phyloP scores from a whole-genome alignment of 1,140 invertebrate genomes.

The Aleiodes sp. region DNA sequence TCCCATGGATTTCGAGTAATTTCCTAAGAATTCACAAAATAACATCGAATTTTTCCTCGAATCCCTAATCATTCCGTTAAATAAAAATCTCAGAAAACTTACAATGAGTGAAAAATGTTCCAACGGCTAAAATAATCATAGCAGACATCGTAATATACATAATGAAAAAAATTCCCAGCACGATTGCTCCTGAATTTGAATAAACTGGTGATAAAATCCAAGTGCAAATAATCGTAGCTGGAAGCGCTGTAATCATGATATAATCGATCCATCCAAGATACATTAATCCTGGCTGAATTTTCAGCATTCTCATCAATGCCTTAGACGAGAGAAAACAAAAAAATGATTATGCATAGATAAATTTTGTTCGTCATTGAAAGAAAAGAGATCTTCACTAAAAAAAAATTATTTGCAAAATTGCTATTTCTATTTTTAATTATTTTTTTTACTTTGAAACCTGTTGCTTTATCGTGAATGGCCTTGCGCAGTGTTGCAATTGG shows the following conservation, averaged over 20 bases:
- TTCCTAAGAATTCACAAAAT: too few species aligned
- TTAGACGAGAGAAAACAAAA: constrained; percentile 31
- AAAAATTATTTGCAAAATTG: neutral
- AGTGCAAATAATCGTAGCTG: constrained; percentile 33
- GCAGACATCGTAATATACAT: constrained; percentile 37
- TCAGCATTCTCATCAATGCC: constrained; percentile 40
- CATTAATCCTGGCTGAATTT: constrained; percentile 35
- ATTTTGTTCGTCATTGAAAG: too few species aligned
- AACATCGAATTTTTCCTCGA: too few species aligned
- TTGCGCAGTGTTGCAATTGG: constrained; percentile 35
- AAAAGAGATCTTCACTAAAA: neutral
- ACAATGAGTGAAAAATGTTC: constrained; percentile 41
- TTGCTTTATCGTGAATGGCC: constrained; percentile 40
- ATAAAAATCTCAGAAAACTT: constrained; percentile 27
- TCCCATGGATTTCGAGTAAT: too few species aligned
- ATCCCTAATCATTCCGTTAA: neutral
- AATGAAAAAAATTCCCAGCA: constrained; percentile 35
- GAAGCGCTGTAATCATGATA: constrained; percentile 37
- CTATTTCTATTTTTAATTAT: neutral
- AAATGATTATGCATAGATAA: neutral
- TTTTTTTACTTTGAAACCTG: constrained; percentile 40
- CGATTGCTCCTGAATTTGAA: neutral
- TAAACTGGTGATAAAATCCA: constrained; percentile 37
- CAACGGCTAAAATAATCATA: constrained; percentile 37
- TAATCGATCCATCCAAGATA: constrained; percentile 44